These are phyloP conservation scores for Lacerta bilineata DNA, from an alignment of 2,797 vertebrate species.

Conservation along the genomic window DNA sequence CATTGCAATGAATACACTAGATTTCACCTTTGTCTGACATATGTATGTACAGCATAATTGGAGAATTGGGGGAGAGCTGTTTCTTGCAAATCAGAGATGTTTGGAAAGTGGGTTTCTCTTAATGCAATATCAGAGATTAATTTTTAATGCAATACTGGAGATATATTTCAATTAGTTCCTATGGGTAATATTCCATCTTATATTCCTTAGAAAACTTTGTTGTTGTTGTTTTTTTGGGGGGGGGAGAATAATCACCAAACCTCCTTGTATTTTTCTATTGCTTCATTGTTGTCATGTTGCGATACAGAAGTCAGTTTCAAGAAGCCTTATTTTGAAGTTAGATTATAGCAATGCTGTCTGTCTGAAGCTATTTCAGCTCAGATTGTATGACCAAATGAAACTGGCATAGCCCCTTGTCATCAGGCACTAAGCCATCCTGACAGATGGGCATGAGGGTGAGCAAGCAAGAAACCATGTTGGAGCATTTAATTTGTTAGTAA, in stretches of 20 bases:
- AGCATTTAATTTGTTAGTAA: constrained; percentile 81
- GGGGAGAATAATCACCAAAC: constrained; percentile 14
- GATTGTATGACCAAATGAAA: constrained; percentile 79
- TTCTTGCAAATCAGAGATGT: not conserved
- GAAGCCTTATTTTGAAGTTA: constrained; percentile 59
- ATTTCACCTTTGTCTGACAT: not conserved
- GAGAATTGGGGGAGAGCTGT: too few species aligned
- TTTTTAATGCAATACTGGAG: not conserved
- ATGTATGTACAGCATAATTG: not conserved
- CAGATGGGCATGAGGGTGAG: constrained; percentile 81
- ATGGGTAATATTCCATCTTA: constrained; percentile 56
- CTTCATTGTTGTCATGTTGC: constrained; percentile 19
- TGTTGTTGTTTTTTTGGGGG: constrained; percentile 30
- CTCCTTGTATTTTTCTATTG: not conserved
- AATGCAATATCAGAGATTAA: not conserved
- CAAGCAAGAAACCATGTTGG: constrained; percentile 79
- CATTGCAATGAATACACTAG: too few species aligned
- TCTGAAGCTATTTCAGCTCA: constrained; percentile 77
- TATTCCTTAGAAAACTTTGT: constrained; percentile 57
- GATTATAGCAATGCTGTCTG: constrained; percentile 74
- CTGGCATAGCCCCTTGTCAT: constrained; percentile 77
- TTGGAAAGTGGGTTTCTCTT: not conserved
- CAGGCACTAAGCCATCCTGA: constrained; percentile 78
- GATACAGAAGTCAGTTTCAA: not conserved
- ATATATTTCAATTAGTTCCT: constrained; percentile 24